phyloP scores from a whole-genome alignment of 2,888 invertebrate species.

The Blastobasis adustella region DNA sequence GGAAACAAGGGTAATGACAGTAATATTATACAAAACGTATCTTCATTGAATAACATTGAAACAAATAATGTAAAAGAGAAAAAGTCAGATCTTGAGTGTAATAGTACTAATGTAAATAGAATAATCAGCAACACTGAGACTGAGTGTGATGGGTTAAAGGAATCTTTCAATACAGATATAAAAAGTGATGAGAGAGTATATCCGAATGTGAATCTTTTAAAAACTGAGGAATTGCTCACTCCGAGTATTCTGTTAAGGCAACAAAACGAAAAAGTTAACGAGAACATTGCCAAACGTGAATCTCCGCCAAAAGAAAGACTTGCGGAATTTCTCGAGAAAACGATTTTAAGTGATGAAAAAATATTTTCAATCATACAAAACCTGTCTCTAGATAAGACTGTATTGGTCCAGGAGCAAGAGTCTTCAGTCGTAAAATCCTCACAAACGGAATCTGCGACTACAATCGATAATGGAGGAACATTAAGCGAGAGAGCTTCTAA shows the following conservation, averaged over 20 bases:
- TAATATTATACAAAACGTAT: too few species aligned
- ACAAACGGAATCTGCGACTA: not conserved
- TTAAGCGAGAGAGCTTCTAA: constrained; percentile 35
- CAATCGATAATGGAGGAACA: constrained; percentile 15
- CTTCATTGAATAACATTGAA: too few species aligned
- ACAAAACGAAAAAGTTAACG: constrained; percentile 26
- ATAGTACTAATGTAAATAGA: too few species aligned
- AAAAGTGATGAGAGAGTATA: too few species aligned
- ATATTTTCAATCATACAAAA: constrained; percentile 63
- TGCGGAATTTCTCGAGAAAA: constrained; percentile 62
- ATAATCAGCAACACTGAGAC: too few species aligned
- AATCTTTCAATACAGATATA: too few species aligned
- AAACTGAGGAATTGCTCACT: constrained; percentile 16
- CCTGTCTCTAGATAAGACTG: constrained; percentile 49
- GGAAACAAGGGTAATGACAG: too few species aligned
- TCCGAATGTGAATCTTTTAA: too few species aligned
- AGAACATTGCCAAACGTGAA: constrained; percentile 38
- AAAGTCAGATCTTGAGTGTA: too few species aligned
- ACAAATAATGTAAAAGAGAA: too few species aligned
- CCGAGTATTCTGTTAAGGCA: constrained; percentile 32
- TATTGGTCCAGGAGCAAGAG: constrained; percentile 13
- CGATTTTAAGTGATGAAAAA: constrained; percentile 60
- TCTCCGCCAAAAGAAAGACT: constrained; percentile 65
- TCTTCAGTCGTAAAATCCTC: not conserved
- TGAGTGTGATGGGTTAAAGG: too few species aligned